A percentile compares a stretch with the other conserved stretches of the same genome.
Evolutionary conservation across 2,888 invertebrate species (phyloP).

Genomic region (Hirtodrosophila histrioides): DNA sequence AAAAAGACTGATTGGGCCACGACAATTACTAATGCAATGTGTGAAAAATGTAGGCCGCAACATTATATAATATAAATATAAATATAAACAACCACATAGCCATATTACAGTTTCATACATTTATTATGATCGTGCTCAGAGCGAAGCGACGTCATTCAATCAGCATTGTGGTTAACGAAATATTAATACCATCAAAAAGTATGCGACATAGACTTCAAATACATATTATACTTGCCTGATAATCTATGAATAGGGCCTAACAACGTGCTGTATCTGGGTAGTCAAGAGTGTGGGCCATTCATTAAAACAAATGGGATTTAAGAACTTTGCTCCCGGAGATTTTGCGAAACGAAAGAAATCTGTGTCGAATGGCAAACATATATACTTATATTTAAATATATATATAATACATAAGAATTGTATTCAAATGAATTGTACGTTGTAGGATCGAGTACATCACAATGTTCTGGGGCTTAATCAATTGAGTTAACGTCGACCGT

Average conservation of each 20-base stretch:
- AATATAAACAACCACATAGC: too few species aligned
- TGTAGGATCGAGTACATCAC: conserved; percentile 32
- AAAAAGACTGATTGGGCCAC: conserved; percentile 15
- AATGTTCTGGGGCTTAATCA: conserved; percentile 63
- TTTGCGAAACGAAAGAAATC: conserved; percentile 56
- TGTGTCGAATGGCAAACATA: conserved; percentile 46
- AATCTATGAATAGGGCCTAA: conserved; percentile 20
- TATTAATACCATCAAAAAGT: background rate
- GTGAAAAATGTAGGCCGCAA: conserved; percentile 15
- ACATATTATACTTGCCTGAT: conserved; percentile 13
- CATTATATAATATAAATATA: conserved; percentile 9
- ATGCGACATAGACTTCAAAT: conserved; percentile 11
- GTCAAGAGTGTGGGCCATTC: conserved; percentile 42
- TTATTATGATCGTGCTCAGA: background rate
- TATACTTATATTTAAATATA: conserved; percentile 4
- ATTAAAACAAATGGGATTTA: conserved; percentile 44
- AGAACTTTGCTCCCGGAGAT: conserved; percentile 79
- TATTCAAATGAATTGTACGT: conserved; percentile 18
- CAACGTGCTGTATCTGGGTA: conserved; percentile 13
- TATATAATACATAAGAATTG: background rate
- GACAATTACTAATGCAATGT: conserved; percentile 27
- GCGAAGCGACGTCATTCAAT: conserved; percentile 26
- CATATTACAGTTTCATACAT: too few species aligned
- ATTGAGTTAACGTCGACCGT: conserved; percentile 59
- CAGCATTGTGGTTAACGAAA: conserved; percentile 3